Evolutionary conservation across 1,140 invertebrate species (phyloP), one percentile per base, ranked within the genome.

Genomic region (Pseudomyrmex gracilis): DNA sequence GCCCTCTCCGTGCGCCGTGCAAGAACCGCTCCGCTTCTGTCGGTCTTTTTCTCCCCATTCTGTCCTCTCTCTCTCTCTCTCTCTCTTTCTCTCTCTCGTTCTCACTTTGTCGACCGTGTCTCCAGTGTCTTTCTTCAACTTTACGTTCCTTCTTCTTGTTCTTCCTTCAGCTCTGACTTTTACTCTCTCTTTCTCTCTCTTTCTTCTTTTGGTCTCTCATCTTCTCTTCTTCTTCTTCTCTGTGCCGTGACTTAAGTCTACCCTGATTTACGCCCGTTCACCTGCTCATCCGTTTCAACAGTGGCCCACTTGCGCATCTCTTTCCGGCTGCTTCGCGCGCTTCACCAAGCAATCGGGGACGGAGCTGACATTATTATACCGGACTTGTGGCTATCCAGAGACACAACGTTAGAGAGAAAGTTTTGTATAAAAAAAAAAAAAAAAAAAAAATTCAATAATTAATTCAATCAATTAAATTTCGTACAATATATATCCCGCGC

Each of bases 211-310:
- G 49, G 47, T 63, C 67, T 71, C 34, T 73, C 85, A 34, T 8
- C 45, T 64, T 83, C 58, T 24, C 68, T 15, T 66, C 60, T 73
- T 12, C 49, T 51, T 70, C 63, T 51, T 17, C 73, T 84, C 22
- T 76, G 49, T 57, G 74, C 53, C 49, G n/a, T 55, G 24, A 22
- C 76, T 80, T 64, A 83, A 86, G 87, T 85, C 85, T 85, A 88
- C 87, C 88, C 90, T 90, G 89, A 92, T 92, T 92, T 92, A 91
- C 89, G 83, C 84, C 61, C 82, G 87, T 73, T 92, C 91, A 92
- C 91, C 91, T 92, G 91, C 84, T 92, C 89, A 90, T 92, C 90
- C 91, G 89, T 87, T 87, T 91, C 88, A 91, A 88, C 82, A 86
- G 87, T 90, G 87, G 88, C 88, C 90, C 89, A 90, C 87, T 91